phyloP scores from a whole-genome alignment of 2,797 vertebrate genomes.

The Erithacus rubecula region DNA sequence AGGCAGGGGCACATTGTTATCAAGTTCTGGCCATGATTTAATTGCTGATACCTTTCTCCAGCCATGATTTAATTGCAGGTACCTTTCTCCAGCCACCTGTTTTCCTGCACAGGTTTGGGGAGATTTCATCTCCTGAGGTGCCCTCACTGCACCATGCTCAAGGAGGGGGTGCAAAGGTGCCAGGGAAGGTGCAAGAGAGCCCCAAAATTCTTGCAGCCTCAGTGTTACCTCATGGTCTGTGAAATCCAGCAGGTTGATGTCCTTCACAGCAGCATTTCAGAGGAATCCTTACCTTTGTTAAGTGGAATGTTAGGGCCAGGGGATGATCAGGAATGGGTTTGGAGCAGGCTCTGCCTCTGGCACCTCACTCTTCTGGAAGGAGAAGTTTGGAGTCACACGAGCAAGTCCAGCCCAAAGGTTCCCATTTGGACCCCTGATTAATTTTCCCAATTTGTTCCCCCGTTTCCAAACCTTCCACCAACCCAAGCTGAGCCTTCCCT shows the following conservation, averaged over 20 bases:
- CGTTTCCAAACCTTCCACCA: neutral
- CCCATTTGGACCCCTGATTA: neutral
- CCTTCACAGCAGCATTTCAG: neutral
- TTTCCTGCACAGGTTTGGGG: neutral
- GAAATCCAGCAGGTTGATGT: neutral
- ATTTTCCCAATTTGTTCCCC: neutral
- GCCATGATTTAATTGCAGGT: neutral
- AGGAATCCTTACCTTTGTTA: neutral
- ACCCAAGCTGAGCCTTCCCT: neutral
- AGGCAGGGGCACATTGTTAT: neutral
- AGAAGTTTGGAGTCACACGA: neutral
- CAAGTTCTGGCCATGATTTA: neutral
- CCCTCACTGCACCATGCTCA: neutral
- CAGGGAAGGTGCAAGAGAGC: neutral
- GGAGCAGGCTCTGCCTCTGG: neutral
- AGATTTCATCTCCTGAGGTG: neutral
- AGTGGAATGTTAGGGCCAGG: accelerated
- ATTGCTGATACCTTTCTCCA: neutral
- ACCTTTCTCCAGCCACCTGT: neutral
- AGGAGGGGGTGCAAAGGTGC: neutral
- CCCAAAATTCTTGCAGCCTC: neutral
- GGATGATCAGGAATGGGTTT: neutral
- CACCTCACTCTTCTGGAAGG: neutral
- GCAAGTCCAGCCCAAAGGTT: neutral
- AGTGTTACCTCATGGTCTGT: accelerated